Percentiles rank a stretch among this genome's conserved stretches.
Conservation (phyloP, 2,113 vertebrate species). For the Perca fluviatilis region DNA sequence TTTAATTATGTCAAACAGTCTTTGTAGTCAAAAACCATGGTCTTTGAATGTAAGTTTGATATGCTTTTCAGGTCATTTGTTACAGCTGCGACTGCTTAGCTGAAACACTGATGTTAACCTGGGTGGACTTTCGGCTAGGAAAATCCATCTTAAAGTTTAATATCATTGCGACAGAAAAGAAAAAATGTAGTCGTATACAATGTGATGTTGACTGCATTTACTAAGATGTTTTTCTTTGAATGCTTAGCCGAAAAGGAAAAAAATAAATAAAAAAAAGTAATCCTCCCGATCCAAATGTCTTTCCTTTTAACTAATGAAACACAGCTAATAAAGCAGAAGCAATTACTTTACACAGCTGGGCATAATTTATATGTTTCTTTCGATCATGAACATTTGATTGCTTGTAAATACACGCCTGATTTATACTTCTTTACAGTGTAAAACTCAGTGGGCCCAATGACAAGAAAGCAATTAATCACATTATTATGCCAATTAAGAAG, state of each 20-base stretch:
- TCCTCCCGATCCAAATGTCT: constrained; percentile 35
- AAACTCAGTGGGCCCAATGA: constrained; percentile 70
- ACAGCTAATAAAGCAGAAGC: constrained; percentile 70
- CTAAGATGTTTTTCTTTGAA: neutral
- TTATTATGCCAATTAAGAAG: constrained; percentile 79
- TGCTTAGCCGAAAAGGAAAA: neutral
- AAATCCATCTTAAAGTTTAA: neutral
- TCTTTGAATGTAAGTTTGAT: neutral
- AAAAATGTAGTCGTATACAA: neutral
- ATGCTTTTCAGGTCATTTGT: neutral
- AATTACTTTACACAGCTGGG: constrained; percentile 81
- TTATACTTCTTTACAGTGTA: constrained; percentile 77
- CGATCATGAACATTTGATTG: constrained; percentile 72
- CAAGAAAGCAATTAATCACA: constrained; percentile 81
- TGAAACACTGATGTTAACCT: neutral
- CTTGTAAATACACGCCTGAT: constrained; percentile 79
- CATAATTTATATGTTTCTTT: constrained; percentile 72
- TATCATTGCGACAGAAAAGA: neutral
- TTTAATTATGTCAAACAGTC: no score
- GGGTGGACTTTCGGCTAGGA: neutral
- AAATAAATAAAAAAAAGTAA: constrained; percentile 36
- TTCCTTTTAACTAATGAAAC: constrained; percentile 55
- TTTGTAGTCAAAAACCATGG: neutral
- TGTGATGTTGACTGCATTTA: neutral
- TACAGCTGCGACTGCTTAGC: neutral